Evolutionary conservation across 2,113 vertebrate species (phyloP), one percentile per base, ranked within the genome.

Genomic region (Dromaius novaehollandiae): DNA sequence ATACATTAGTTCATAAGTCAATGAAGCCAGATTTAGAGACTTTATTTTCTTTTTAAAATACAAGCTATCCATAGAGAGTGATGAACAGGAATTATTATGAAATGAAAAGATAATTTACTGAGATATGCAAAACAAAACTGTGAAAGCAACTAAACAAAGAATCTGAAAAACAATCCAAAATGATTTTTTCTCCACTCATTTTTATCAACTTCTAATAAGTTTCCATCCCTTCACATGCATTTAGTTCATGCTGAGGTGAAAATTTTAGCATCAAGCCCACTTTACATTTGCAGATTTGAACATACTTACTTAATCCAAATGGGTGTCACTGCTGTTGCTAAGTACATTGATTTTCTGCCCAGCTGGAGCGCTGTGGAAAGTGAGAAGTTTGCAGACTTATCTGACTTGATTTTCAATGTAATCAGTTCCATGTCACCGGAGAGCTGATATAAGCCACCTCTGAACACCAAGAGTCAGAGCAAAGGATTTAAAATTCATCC

Each of bases 301-400:
- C 34, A 28, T 42, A 38, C 12, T 87, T 87, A 18, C 14, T 77
- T 96, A 70, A 90, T 91, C 64, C 55, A 95, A 90, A 90, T 28
- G 53, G 34, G 30, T 80, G 46, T 65, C 86, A 77, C 55, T 82
- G 56, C 22, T 86, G 21, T 60, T 73, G 46, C 36, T 91, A 92
- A 95, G 66, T 64, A 16, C 66, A 91, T 87, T 80, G 96, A 93
- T 95, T 95, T 96, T 97, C 92, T 96, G 82, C 79, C 77, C 77
- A 74, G 85, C 77, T 85, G 63, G 71, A 95, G 38, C 70, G 78
- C 78, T 34, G 64, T 13, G 86, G 70, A 86, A 92, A 96, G 58
- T 70, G 74, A 80, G 76, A 95, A 70, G n/a, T 91, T 82, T 91
- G 48, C 70, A 89, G 94, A 46, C 25, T 87, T 94, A 71, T 63